Base-by-base conservation (phyloP, 2,113 vertebrate genomes). In the Planiliza haematocheilus region DNA sequence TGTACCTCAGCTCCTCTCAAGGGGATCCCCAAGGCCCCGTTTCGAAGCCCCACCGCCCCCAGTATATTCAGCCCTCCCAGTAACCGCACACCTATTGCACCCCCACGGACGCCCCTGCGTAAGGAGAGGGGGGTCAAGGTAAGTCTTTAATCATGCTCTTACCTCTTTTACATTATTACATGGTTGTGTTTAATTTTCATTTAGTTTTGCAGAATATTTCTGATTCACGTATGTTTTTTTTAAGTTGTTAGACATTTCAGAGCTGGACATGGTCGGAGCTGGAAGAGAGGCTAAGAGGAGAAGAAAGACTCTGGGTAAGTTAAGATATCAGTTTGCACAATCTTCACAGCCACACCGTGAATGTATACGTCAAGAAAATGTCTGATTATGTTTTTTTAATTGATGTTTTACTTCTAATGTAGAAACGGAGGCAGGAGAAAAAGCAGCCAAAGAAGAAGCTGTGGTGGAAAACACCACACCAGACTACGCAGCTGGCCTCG, bases 51-150 rank as follows among this genome's bases (percentile, higher is more conserved):
- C 50, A 95, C 96, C 1, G 91, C 97, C 5, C 96, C 98, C 43
- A 97, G 96, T 37, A 96, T 98, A 55, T 99, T 99, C 91, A 98
- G 95, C 86, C 96, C 97, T 4, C 91, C 97, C 10, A 96, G 97
- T 74, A 99, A 96, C 63, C 95, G 97, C 85, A 96, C 97, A 11
- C 95, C 97, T 1, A 97, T 99, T 53, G 93, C 97, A 1, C 97
- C 97, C 0, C 93, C 95, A 0, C 94, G 97, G 84, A 96, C 97
- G 0, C 96, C 97, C 2, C 75, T 98, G 74, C 95, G 96, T 24
- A 99, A 99, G 86, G 98, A 99, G 88, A 93, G 98, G 59, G 97
- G 97, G 4, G 97, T 98, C 21, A 99, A 99, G 96, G 98, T 99
- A 48, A n/a, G 10, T 21, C 4, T 2, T 1, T n/a, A 0, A n/a